Percentiles rank a stretch among this genome's conserved stretches.
These are phyloP conservation scores for Camponotus floridanus DNA, from an alignment of 1,140 invertebrate genomes.

Conservation along the genomic window DNA sequence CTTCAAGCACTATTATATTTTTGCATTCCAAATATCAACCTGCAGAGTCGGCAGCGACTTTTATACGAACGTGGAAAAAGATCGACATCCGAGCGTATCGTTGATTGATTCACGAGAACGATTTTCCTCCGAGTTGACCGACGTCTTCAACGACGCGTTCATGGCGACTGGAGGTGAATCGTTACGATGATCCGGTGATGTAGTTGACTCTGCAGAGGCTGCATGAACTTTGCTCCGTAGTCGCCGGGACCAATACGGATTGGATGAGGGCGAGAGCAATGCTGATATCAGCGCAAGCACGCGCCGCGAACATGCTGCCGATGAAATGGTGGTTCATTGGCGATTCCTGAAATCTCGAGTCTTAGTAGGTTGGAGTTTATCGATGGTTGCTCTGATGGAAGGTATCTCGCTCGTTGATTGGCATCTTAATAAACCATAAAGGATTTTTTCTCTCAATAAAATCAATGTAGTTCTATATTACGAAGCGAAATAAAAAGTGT, in stretches of 20 bases:
- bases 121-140: not conserved
- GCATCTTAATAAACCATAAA: not conserved
- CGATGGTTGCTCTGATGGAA: not conserved
- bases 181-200: constrained; percentile 80
- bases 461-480: not conserved
- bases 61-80: not conserved
- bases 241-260: constrained; percentile 76
- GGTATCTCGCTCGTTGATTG: constrained; percentile 23
- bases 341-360: constrained; percentile 26
- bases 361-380: not conserved
- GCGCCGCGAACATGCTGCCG: constrained; percentile 80
- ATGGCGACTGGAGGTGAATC: constrained; percentile 81
- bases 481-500: not conserved
- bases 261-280: constrained; percentile 75
- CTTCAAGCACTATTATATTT: constrained; percentile 21
- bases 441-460: not conserved
- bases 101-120: not conserved
- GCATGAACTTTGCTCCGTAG: constrained; percentile 82
- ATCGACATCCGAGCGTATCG: constrained; percentile 32
- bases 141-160: constrained; percentile 65
- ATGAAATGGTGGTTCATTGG: constrained; percentile 33
- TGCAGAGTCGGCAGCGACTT: not conserved
- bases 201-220: constrained; percentile 73
- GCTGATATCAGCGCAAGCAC: constrained; percentile 81
- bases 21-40: not conserved